These are phyloP conservation scores for Hipparchia semele DNA, from an alignment of 2,888 invertebrate genomes.

Conservation along the genomic window DNA sequence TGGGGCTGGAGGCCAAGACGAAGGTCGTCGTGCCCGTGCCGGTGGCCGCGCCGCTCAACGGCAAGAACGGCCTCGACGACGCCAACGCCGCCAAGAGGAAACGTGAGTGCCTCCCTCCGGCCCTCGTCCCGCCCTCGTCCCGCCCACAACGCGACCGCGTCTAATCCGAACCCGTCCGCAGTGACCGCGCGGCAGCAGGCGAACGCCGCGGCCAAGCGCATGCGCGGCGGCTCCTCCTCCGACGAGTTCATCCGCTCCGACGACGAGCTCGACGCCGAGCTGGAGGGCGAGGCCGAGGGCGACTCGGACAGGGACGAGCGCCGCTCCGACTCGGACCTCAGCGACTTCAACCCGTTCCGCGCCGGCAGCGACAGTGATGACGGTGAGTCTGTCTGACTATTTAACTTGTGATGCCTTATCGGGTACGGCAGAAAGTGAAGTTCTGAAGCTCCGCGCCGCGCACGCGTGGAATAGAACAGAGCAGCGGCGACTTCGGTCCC, in stretches of 20 bases:
- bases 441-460: too few species aligned
- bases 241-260: slow-evolving; percentile 86
- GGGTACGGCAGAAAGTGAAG: too few species aligned
- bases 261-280: slow-evolving; percentile 69
- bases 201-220: slow-evolving; percentile 73
- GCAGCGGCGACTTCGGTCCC: too few species aligned
- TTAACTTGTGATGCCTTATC: too few species aligned
- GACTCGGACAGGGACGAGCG: slow-evolving; percentile 58
- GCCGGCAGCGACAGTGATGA: slow-evolving; percentile 92
- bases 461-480: too few species aligned
- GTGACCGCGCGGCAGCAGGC: slow-evolving; percentile 72
- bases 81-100: slow-evolving; percentile 71
- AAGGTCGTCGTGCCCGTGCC: slow-evolving; percentile 52
- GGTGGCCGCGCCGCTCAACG: slow-evolving; percentile 51
- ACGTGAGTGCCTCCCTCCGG: slow-evolving; percentile 50
- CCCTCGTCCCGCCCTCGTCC: too few species aligned
- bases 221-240: slow-evolving; percentile 85
- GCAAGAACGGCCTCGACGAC: slow-evolving; percentile 56
- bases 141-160: too few species aligned
- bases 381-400: slow-evolving; percentile 62
- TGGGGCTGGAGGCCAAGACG: slow-evolving; percentile 85
- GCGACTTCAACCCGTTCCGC: slow-evolving; percentile 95
- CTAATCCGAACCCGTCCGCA: slow-evolving; percentile 49
- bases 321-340: slow-evolving; percentile 64
- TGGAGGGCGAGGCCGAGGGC: slow-evolving; percentile 61